Conservation (phyloP, 2,797 vertebrate species). For the Sebastes nivosus region DNA sequence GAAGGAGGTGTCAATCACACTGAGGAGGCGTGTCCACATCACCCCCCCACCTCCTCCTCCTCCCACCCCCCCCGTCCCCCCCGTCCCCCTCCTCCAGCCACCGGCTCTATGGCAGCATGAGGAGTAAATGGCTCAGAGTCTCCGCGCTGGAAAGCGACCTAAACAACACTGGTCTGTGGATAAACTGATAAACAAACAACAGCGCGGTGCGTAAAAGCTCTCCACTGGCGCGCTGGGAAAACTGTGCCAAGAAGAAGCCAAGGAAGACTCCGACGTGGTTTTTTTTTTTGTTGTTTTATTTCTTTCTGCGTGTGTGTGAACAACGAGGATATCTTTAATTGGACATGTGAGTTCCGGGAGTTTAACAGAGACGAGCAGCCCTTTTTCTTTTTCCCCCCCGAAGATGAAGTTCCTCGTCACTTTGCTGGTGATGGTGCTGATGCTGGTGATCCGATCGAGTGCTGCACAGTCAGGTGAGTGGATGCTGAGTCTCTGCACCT, state of each 20-base stretch:
- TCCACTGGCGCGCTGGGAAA: constrained; percentile 38
- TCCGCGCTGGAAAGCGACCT: constrained; percentile 67
- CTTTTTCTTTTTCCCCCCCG: neutral
- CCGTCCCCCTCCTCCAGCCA: constrained; percentile 20
- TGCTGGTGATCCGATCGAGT: constrained; percentile 63
- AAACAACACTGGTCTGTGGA: constrained; percentile 60
- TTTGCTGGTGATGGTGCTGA: constrained; percentile 58
- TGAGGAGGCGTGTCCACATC: constrained; percentile 43
- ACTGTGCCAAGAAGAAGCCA: constrained; percentile 34
- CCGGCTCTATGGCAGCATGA: constrained; percentile 61
- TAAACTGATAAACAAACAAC: constrained; percentile 56
- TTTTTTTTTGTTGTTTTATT: neutral
- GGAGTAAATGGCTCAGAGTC: constrained; percentile 70
- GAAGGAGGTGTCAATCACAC: constrained; percentile 47
- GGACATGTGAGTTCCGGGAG: constrained; percentile 83
- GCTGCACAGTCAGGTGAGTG: constrained; percentile 83
- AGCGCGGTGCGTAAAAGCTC: constrained; percentile 56
- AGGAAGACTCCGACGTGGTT: constrained; percentile 26
- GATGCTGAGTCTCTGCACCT: constrained; percentile 15
- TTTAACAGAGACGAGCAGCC: constrained; percentile 56
- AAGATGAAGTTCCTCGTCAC: constrained; percentile 83
- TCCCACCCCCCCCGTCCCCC: neutral
- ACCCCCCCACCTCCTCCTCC: too few species aligned
- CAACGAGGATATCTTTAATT: constrained; percentile 68
- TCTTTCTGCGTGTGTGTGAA: constrained; percentile 1